Evolutionary conservation across 2,797 vertebrate species (phyloP), one percentile per base, ranked within the genome.

Genomic region (Meriones psammophilus): DNA sequence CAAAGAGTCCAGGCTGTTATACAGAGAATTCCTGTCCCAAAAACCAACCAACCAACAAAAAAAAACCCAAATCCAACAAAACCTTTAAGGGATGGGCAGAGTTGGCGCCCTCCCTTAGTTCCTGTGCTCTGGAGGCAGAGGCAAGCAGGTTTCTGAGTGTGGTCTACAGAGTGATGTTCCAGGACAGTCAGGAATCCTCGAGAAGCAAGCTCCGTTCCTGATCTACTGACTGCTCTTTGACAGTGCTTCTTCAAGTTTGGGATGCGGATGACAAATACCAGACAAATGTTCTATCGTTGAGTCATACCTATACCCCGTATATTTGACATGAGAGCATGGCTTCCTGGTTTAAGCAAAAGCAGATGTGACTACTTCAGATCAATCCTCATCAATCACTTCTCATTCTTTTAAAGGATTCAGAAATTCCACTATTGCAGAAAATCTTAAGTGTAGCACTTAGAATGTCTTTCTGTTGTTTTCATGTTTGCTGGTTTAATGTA

Each of bases 331-430:
- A 69, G 33, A 79, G 50, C 73, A 10, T 42, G 4, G 66, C 18
- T 92, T 92, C 54, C 36, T 33, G 68, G 39, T 39, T 94, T 42
- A 93, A 83, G 62, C 3, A 3, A 69, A 42, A 77, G 39, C 33
- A 92, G 20, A 54, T 39, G 22, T 56, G 15, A 85, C 15, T 62
- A 46, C 30, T 39, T 74, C 89, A 91, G 96, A 91, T 33, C 9
- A 77, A 92, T 33, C 22, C 17, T 80, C 68, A 84, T 1, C 18
- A 1, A 85, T 22, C 54, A 93, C 71, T 18, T 18, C 54, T 56
- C 87, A 24, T 50, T 80, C 28, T 87, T 94, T 74, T n/a, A 91
- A 90, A 95, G 81, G 22, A 74, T 39, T 79, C 0, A 74, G 50
- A 90, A 85, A 56, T 56, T 15, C 33, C 79, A 30, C 42, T 60